phyloP scores from a whole-genome alignment of 2,888 invertebrate species.

The Prosapia bicincta region DNA sequence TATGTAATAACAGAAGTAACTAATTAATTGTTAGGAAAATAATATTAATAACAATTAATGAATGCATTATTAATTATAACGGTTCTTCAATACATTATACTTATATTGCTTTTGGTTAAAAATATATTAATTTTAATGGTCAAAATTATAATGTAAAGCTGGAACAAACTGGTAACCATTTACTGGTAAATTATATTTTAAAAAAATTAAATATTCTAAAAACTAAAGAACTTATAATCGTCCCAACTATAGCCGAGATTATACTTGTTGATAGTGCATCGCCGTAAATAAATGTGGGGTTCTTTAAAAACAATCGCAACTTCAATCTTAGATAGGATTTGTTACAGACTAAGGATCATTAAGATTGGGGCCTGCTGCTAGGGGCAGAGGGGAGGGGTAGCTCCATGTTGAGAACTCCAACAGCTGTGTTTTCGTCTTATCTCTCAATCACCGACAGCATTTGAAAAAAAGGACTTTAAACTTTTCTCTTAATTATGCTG shows the following conservation, averaged over 20 bases:
- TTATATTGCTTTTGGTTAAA: too few relatives aligned
- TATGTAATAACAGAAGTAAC: too few relatives aligned
- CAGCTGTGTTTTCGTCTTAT: not conserved
- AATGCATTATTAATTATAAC: too few relatives aligned
- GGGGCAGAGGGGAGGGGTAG: not conserved
- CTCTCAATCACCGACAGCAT: not conserved
- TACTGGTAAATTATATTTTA: too few relatives aligned
- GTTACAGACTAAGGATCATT: not conserved
- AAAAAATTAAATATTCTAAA: too few relatives aligned
- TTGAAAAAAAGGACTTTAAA: not conserved
- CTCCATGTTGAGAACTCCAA: not conserved
- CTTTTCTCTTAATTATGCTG: not conserved
- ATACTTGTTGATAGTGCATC: not conserved
- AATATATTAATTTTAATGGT: too few relatives aligned
- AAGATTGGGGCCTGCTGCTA: not conserved
- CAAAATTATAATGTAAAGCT: too few relatives aligned
- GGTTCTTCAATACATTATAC: too few relatives aligned
- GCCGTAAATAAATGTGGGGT: not conserved
- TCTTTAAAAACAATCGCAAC: not conserved
- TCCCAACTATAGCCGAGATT: not conserved
- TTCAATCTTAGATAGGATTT: not conserved
- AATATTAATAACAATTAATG: too few relatives aligned
- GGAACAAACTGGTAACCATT: too few relatives aligned
- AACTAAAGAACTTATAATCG: too few relatives aligned
- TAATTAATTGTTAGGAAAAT: too few relatives aligned